Evolutionary conservation across 2,888 invertebrate genomes (phyloP).

Genomic region (Galerucella pusilla): DNA sequence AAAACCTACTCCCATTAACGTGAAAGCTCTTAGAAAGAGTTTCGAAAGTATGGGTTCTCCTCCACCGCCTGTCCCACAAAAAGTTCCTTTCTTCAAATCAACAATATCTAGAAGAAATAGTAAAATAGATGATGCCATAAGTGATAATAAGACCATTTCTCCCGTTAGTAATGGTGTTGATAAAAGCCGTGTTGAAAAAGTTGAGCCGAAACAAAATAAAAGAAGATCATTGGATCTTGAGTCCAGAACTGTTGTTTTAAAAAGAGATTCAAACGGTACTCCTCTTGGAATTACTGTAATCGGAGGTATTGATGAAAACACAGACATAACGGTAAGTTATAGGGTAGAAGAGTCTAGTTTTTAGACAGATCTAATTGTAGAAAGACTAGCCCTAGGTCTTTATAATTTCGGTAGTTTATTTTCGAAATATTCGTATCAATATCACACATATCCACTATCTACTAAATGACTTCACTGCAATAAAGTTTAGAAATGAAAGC

Average conservation of each 20-base stretch:
- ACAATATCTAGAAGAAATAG: constrained; percentile 45
- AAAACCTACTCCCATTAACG: constrained; percentile 59
- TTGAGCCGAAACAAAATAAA: constrained; percentile 33
- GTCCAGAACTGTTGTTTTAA: constrained; percentile 74
- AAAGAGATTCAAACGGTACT: constrained; percentile 75
- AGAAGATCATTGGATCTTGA: constrained; percentile 50
- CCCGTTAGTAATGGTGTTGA: constrained; percentile 4
- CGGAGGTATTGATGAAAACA: constrained; percentile 90
- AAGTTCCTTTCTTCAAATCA: constrained; percentile 42
- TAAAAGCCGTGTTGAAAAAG: constrained; percentile 32
- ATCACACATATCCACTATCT: too few relatives aligned
- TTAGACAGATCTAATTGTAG: too few relatives aligned
- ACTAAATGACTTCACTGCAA: too few relatives aligned
- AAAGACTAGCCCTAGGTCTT: too few relatives aligned
- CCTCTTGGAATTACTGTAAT: constrained; percentile 90
- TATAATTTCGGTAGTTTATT: too few relatives aligned
- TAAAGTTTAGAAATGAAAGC: too few relatives aligned
- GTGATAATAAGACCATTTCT: constrained; percentile 41
- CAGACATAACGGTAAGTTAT: constrained; percentile 84
- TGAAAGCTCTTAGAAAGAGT: constrained; percentile 71
- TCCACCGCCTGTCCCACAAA: constrained; percentile 46
- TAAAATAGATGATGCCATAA: constrained; percentile 44
- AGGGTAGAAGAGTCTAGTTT: too few relatives aligned
- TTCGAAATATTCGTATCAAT: too few relatives aligned
- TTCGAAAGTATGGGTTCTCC: constrained; percentile 64